Percentiles rank a stretch among this genome's conserved stretches.
These are phyloP conservation scores for Coecobrya sp. DNA, from an alignment of 2,888 invertebrate species.

Conservation along the genomic window DNA sequence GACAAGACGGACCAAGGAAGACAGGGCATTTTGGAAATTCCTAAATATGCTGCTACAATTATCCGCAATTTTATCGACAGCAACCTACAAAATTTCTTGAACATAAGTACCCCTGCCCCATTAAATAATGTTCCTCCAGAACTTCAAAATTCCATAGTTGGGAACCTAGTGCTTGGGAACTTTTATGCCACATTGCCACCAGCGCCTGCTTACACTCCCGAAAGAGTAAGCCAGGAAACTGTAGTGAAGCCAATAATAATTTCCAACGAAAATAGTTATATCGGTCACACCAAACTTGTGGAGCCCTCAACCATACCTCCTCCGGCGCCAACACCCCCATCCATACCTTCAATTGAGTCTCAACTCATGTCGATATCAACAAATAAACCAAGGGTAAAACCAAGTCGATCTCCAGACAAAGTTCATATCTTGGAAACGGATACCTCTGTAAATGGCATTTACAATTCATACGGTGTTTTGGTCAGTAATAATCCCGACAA, in stretches of 20 bases:
- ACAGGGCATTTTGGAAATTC: slow-evolving; percentile 72
- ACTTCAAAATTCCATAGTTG: slow-evolving; percentile 36
- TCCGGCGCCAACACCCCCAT: not conserved
- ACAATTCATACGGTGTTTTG: slow-evolving; percentile 32
- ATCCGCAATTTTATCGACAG: slow-evolving; percentile 56
- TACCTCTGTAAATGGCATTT: not conserved
- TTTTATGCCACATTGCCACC: not conserved
- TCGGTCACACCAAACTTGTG: not conserved
- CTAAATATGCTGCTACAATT: slow-evolving; percentile 53
- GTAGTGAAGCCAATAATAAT: not conserved
- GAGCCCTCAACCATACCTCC: not conserved
- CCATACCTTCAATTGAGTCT: not conserved
- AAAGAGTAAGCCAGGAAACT: not conserved
- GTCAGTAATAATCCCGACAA: slow-evolving; percentile 19
- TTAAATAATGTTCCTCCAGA: not conserved
- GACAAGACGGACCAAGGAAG: not conserved
- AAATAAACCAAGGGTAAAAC: not conserved
- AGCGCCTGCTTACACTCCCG: slow-evolving; percentile 5
- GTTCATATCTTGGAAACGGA: slow-evolving; percentile 28
- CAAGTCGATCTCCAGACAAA: not conserved
- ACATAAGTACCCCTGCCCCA: slow-evolving; percentile 52
- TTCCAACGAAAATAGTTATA: slow-evolving; percentile 33
- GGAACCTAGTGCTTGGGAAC: slow-evolving; percentile 50
- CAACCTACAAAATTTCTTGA: not conserved
- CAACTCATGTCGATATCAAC: not conserved